These are phyloP conservation scores for Latrodectus hesperus DNA, from an alignment of 2,888 invertebrate genomes.

Conservation along the genomic window DNA sequence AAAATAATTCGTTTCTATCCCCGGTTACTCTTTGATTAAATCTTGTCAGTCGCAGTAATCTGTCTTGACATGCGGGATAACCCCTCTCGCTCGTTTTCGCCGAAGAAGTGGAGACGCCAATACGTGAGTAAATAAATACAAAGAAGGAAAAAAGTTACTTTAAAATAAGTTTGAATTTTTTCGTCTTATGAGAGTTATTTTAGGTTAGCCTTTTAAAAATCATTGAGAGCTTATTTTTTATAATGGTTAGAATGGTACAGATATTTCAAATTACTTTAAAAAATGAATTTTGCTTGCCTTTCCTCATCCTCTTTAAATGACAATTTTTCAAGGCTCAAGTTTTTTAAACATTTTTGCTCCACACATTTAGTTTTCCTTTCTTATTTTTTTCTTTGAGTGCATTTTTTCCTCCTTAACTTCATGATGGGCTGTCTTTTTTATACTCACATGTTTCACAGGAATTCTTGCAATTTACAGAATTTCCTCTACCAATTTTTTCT, in stretches of 20 bases:
- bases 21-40: slow-evolving; percentile 59
- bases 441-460: too few relatives aligned
- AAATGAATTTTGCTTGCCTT: slow-evolving; percentile 10
- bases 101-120: slow-evolving; percentile 28
- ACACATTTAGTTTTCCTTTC: not conserved
- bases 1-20: slow-evolving; percentile 39
- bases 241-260: slow-evolving; percentile 45
- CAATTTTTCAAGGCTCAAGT: slow-evolving; percentile 14
- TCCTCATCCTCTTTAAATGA: not conserved
- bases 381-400: not conserved
- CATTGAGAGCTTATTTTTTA: slow-evolving; percentile 42
- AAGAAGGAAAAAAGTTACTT: slow-evolving; percentile 15
- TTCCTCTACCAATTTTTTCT: too few relatives aligned
- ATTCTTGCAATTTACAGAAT: too few relatives aligned
- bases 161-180: slow-evolving; percentile 15
- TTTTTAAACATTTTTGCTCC: not conserved
- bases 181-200: slow-evolving; percentile 22
- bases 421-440: not conserved
- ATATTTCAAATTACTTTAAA: slow-evolving; percentile 17
- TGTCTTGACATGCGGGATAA: slow-evolving; percentile 60
- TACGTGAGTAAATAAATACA: slow-evolving; percentile 1
- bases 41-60: slow-evolving; percentile 59
- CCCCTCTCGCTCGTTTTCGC: slow-evolving; percentile 12
- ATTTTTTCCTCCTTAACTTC: not conserved
- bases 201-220: slow-evolving; percentile 35